Evolutionary conservation across 2,888 invertebrate genomes (phyloP).

Genomic region (Aleiodes testaceus): DNA sequence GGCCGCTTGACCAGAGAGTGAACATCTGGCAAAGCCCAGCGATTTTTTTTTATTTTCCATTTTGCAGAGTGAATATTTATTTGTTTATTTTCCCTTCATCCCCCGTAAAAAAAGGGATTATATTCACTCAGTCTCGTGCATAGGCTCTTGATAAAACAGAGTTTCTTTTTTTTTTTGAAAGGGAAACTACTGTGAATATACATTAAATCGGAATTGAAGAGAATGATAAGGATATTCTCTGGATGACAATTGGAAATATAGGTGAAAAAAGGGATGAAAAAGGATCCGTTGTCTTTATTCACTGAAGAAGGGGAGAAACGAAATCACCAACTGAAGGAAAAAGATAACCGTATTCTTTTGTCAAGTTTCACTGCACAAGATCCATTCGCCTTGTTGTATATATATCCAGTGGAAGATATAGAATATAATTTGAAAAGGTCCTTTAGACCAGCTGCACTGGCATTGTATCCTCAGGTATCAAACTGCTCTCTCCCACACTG

Average conservation of each 20-base stretch:
- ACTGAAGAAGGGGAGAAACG: constrained; percentile 1
- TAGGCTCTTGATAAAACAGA: too few relatives aligned
- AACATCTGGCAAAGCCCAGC: constrained; percentile 36
- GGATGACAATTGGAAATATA: background rate
- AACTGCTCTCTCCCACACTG: constrained; percentile 18
- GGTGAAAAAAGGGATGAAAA: constrained; percentile 5
- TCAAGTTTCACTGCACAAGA: constrained; percentile 34
- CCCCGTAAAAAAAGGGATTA: background rate
- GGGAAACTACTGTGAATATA: too few relatives aligned
- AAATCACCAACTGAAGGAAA: constrained; percentile 33
- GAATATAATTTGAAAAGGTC: constrained; percentile 47
- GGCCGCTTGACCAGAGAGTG: constrained; percentile 36
- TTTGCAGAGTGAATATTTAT: background rate
- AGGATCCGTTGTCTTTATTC: background rate
- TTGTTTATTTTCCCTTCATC: background rate
- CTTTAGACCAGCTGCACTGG: constrained; percentile 40
- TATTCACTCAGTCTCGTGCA: background rate
- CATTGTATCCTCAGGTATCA: constrained; percentile 24
- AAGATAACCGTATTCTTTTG: constrained; percentile 40
- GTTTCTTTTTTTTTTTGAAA: too few relatives aligned
- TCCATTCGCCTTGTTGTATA: constrained; percentile 32
- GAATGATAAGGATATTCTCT: background rate
- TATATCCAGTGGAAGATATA: constrained; percentile 32
- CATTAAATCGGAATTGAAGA: too few relatives aligned
- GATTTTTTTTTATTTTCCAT: constrained; percentile 18